phyloP scores from a whole-genome alignment of 2,797 vertebrate species.

The Thunnus albacares region DNA sequence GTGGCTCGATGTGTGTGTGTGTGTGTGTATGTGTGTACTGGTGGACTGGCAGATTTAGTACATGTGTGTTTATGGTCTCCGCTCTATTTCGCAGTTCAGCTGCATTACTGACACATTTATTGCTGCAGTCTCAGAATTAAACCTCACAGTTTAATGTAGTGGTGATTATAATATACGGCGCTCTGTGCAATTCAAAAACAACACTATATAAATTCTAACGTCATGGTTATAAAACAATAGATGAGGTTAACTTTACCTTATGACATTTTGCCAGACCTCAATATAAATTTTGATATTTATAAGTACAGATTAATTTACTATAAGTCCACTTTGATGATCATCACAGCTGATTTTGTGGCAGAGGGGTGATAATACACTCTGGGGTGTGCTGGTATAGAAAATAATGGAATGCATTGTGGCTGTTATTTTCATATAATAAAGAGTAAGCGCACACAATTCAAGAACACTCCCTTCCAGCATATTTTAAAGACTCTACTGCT shows the following conservation, averaged over 20 bases:
- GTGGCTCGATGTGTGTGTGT: conserved; percentile 15
- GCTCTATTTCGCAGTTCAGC: conserved; percentile 6
- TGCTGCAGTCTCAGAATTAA: conserved; percentile 5
- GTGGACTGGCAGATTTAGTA: neutral
- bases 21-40: conserved; percentile 6
- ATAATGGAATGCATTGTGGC: neutral
- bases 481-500: too few relatives aligned
- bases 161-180: neutral
- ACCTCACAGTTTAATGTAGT: neutral
- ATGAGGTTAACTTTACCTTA: neutral
- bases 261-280: neutral
- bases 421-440: neutral
- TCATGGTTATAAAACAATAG: neutral
- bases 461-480: too few relatives aligned
- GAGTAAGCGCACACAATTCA: too few relatives aligned
- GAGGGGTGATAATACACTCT: neutral
- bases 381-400: neutral
- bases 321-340: neutral
- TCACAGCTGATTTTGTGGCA: neutral
- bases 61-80: conserved; percentile 14
- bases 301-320: neutral
- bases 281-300: too few relatives aligned
- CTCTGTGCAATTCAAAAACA: neutral
- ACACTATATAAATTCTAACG: neutral
- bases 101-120: conserved; percentile 23